phyloP scores from a whole-genome alignment of 2,888 invertebrate genomes.

The Oxycera nigricornis region DNA sequence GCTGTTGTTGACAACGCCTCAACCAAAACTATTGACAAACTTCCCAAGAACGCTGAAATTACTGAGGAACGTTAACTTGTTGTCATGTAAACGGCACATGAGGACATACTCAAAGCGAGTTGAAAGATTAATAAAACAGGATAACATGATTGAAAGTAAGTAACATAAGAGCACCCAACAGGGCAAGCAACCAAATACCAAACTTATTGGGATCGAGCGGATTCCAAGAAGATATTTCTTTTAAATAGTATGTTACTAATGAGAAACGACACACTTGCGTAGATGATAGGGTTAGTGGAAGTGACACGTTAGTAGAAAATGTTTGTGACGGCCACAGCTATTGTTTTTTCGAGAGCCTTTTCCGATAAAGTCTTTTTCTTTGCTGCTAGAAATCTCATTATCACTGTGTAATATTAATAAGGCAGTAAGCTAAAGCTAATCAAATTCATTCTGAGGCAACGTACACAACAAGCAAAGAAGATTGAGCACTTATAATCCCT shows the following conservation, averaged over 20 bases:
- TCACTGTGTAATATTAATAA: no score
- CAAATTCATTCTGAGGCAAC: no score
- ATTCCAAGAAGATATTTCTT: background rate
- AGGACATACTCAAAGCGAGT: background rate
- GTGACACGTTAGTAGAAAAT: no score
- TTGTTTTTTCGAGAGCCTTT: no score
- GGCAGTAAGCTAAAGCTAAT: no score
- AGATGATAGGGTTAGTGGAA: background rate
- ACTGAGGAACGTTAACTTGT: background rate
- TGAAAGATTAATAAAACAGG: background rate
- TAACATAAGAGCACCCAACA: background rate
- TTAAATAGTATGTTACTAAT: background rate
- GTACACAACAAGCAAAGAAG: no score
- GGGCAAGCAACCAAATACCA: background rate
- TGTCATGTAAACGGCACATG: conserved; percentile 4
- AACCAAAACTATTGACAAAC: conserved; percentile 18
- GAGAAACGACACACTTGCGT: background rate
- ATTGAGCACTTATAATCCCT: no score
- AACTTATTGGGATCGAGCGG: background rate
- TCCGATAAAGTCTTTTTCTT: no score
- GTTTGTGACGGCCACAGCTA: no score
- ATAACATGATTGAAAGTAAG: background rate
- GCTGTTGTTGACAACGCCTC: background rate
- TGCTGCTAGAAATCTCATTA: no score
- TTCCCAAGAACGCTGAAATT: background rate